Base-by-base conservation (phyloP, 2,113 vertebrate species). In the rat (Rattus norvegicus) region DNA sequence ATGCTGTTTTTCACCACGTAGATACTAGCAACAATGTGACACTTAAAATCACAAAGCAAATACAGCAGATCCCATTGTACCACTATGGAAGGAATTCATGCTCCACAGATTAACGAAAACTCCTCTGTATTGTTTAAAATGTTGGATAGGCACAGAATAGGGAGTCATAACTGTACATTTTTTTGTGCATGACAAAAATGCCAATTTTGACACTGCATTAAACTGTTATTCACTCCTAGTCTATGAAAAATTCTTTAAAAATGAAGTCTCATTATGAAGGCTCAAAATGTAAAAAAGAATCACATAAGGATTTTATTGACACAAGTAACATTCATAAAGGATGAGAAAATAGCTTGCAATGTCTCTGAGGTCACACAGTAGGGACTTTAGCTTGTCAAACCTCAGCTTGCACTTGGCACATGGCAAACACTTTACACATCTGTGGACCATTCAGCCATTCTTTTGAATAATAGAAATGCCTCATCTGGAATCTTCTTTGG, bases 161-260 rank as follows among this genome's bases (percentile, higher is more conserved):
- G 19, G 26, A 49, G 39, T 67, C 49, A n/a, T 63, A 33, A 67
- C 36, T 95, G 93, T 33, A 19, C 3, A 73, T 83, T 92, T 95
- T 76, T 94, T 90, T 91, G n/a, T 86, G 2, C 79, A 20, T 79
- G 67, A 89, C 90, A 95, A 95, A 92, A 67, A 91, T 91, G 85
- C 36, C 20, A 61, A 77, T 75, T 92, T 92, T 95, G 92, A 95
- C 28, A 90, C 43, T 89, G 11, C 36, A 87, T 79, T 80, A 61
- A 63, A 75, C 39, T 75, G 86, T 54, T 67, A 88, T 83, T 95
- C 69, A 79, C 10, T 95, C 54, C 36, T 10, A 92, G 54, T 83
- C 95, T 76, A 93, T 93, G 33, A 97, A 96, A 65, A 70, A 39
- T 54, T 81, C 61, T 49, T 93, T 90, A 52, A 73, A 95, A 95